Evolutionary conservation across 2,888 invertebrate species (phyloP), one percentile per base, ranked within the genome.

Genomic region (Gastrophysa polygoni): DNA sequence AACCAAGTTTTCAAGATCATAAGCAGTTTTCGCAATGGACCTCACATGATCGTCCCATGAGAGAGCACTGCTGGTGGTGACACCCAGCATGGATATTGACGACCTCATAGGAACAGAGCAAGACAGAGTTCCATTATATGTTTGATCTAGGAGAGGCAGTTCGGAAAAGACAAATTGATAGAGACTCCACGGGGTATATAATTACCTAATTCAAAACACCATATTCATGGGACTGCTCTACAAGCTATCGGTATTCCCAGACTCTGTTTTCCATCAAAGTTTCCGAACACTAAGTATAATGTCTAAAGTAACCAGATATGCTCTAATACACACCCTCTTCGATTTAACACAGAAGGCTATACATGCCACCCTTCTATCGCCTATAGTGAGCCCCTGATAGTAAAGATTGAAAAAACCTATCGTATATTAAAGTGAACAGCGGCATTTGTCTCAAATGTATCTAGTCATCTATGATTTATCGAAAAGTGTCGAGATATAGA

Each of bases 371-470:
- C 38, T 14, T 38, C 38, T 14, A n/a, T 4, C 29, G 20, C 17
- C 28, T 47, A 29, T 8, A 29, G 38, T 38, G 34, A 58, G 48
- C 52, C 57, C 52, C 43, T 49, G 38, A 47, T 34, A 49, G 24
- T 38, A 29, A 54, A 56, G 46, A 57, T 61, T 57, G 38, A 52
- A 38, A 24, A 38, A 54, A 18, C 49, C 16, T 18, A 56, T 50
- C 38, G 46, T 38, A 38, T 38, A 11, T 38, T 38, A 6, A 28
- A 51, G 44, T 49, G 20, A 56, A 58, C 47, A 59, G 51, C 55
- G 38, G 56, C 56, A 49, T 63, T 63, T 57, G 59, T 63, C 56
- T 63, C 34, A 32, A 38, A 14, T 38, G 38, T 38, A 38, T 38
- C 38, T 14, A 14, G 14, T 38, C 38, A 38, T 7, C 38, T 11